Evolutionary conservation across 2,797 vertebrate genomes (phyloP), one percentile per base, ranked within the genome.

Genomic region (Sebastolobus altivelis): DNA sequence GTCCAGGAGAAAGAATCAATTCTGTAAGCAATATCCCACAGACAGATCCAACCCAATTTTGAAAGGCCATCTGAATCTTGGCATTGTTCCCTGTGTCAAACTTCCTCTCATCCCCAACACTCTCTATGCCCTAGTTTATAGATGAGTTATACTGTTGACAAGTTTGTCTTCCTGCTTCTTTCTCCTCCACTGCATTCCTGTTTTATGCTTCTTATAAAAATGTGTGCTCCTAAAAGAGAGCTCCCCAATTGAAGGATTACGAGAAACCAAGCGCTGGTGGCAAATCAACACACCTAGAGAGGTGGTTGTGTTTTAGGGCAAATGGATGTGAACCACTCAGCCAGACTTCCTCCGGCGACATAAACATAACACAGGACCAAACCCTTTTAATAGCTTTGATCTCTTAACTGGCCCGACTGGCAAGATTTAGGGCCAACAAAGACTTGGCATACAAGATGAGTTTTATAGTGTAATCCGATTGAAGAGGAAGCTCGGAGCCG

Each of bases 1-100:
- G 78, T 84, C 87, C 77, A 61, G 75, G 75, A 85, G 77, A 84
- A 84, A 75, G 66, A 92, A 92, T 90, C 83, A 85, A 87, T 92
- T 88, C 43, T 79, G 38, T 85, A 88, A 91, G 85, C 89, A 83
- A 90, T 76, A 82, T 83, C 77, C 83, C 59, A 82, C 33, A 55
- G 82, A 80, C 69, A 74, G 65, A 81, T 86, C 72, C 84, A 88
- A 79, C 63, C 66, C 65, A 43, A 67, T 85, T 86, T 90, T 88
- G 75, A 86, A 80, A 58, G 83, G 80, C 84, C 77, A 79, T 81
- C 69, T 83, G 67, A 86, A 85, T 82, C 76, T 77, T 91, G 87
- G 83, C 85, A 75, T 85, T 80, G 73, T 81, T 88, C 80, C 80
- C 38, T 3, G 12, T 52, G 70, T 89, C 68, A 84, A 91, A 82